Base-by-base conservation (phyloP, 2,113 vertebrate genomes). In the Sus scrofa region DNA sequence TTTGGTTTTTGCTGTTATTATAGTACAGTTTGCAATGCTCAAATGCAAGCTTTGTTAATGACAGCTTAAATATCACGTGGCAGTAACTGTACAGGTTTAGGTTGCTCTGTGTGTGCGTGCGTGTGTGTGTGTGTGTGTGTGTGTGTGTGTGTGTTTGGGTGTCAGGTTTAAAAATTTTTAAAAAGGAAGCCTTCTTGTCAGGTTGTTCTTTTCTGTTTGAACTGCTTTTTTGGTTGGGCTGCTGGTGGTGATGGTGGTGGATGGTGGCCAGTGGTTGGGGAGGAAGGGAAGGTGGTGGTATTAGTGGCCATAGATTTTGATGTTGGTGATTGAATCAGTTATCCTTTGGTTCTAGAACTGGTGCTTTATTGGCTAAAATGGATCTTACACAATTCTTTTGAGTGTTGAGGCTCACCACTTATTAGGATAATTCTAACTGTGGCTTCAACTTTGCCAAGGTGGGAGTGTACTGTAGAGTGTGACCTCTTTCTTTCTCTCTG, bases 41-140 rank as follows among this genome's bases (percentile, higher is more conserved):
- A 52, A n/a, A 56, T 79, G 65, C 7, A 63, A 88, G 89, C 94
- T 92, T 97, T 95, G 86, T 97, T 95, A 94, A 86, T 86, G 75
- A 94, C 86, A 95, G 89, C 83, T 89, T 89, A 78, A 93, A 63
- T 91, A 39, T 90, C 50, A 37, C 62, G 44, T 54, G 34, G 34
- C 60, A 56, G 60, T 95, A 67, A 75, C 34, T 65, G 44, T 56
- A 24, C 62, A 86, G 91, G 54, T 78, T 89, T 84, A 68, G 24
- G n/a, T 30, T 26, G 32, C n/a, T 85, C 7, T 56, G 54, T 56
- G 54, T 56, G 62, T 77, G 54, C 84, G 67, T 78, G 12, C 93
- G 34, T 92, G 34, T 39, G 26, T 44, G 19, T 85, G 7, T 56
- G 54, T 56, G 54, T 56, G 62, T 77, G 54, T 86, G 67, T 78